Base-by-base conservation (phyloP, 1,140 invertebrate genomes). In the Drosophila micromelanica region DNA sequence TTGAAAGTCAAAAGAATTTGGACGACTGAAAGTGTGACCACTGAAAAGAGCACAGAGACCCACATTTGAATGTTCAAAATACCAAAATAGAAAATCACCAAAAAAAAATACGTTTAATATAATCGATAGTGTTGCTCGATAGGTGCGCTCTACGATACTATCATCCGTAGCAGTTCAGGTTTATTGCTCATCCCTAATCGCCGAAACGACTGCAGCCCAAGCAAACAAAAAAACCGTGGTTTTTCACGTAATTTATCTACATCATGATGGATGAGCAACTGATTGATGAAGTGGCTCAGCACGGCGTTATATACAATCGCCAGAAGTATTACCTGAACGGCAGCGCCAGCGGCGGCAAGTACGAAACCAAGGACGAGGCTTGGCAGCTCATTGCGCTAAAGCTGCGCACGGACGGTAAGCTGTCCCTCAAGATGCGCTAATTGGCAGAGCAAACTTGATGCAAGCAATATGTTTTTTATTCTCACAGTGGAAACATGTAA, bases 201-300 rank as follows among this genome's bases (percentile, higher is more conserved):
- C 62, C 69, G 69, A 72, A 72, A 67, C 54, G 13, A 67, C 30
- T 59, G 49, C 32, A 42, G 52, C 55, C 15, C 62, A 67, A 32
- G 38, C 49, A 72, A 72, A 32, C 27, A 59, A 59, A 67, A 57
- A 64, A 72, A 32, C 23, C 40, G 40, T 57, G 40, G 32, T 45
- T 57, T 43, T 45, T 57, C 27, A 30, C 40, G 40, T 32, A 32
- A 32, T 57, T 45, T 57, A 45, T 45, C 45, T 74, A 27, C 45
- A 87, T 79, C 49, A 91, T 91, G 90, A 92, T 92, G 89, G 91
- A 92, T 62, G 91, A 92, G 60, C 87, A 91, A 67, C 52, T 92
- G 46, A 92, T 92, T 59, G 89, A 89, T 61, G 91, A 92, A 73
- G 91, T 92, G 17, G 87, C 89, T 13, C 80, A 89, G 8, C 91